These are phyloP conservation scores for Todiramphus chloris DNA, from an alignment of 2,113 vertebrate species.

Conservation along the genomic window DNA sequence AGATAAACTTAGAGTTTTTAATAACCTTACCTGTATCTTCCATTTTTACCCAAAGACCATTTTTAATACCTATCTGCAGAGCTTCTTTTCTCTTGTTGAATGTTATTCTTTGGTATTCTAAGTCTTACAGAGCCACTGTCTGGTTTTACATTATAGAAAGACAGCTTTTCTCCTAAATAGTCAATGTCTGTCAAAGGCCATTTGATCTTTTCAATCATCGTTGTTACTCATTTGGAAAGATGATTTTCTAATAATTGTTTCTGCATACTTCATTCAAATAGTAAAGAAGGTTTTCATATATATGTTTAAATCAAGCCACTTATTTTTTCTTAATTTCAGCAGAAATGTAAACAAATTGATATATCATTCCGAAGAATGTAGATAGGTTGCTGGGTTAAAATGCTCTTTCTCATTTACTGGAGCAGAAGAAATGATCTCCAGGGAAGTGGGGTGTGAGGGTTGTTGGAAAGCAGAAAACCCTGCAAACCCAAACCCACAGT, in stretches of 20 bases:
- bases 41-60: not conserved
- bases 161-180: not conserved
- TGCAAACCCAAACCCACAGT: not conserved
- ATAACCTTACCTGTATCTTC: not conserved
- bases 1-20: not conserved
- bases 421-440: not conserved
- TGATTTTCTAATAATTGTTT: not conserved
- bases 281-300: not conserved
- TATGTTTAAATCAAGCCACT: not conserved
- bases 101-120: not conserved
- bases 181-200: not conserved
- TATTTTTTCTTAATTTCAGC: not conserved
- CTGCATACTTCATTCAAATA: not conserved
- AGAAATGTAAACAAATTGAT: not conserved
- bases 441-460: rapidly evolving
- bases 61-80: not conserved
- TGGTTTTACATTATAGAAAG: not conserved
- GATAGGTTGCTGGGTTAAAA: not conserved
- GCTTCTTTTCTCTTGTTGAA: not conserved
- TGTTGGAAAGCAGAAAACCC: not conserved
- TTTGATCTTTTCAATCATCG: not conserved
- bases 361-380: not conserved
- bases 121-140: not conserved
- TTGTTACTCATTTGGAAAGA: not conserved
- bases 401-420: not conserved